Evolutionary conservation across 2,888 invertebrate species (phyloP).

Genomic region (Meganola albula): DNA sequence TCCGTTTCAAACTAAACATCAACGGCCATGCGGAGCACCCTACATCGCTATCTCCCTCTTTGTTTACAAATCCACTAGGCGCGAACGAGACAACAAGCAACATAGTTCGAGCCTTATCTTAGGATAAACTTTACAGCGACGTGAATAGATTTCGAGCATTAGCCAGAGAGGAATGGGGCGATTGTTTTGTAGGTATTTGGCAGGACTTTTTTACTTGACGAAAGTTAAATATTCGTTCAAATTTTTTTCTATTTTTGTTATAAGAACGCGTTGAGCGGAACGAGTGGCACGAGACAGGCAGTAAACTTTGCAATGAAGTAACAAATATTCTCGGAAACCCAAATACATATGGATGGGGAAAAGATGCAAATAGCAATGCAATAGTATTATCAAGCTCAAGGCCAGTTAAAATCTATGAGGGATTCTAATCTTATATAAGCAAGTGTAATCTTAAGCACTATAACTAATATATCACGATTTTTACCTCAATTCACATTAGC

Average conservation of each 20-base stretch:
- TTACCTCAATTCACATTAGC: constrained; percentile 43
- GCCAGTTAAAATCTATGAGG: constrained; percentile 15
- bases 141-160: constrained; percentile 67
- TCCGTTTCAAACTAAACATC: constrained; percentile 64
- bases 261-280: constrained; percentile 41
- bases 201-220: constrained; percentile 63
- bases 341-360: constrained; percentile 32
- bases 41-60: constrained; percentile 68
- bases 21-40: constrained; percentile 70
- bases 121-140: constrained; percentile 69
- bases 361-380: constrained; percentile 17
- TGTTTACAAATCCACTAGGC: constrained; percentile 36
- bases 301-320: constrained; percentile 39
- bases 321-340: constrained; percentile 46
- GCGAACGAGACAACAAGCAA: constrained; percentile 50
- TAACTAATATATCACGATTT: constrained; percentile 17
- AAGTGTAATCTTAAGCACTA: too few relatives aligned
- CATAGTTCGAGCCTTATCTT: constrained; percentile 61
- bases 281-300: constrained; percentile 35
- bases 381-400: constrained; percentile 35
- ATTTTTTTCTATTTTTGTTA: constrained; percentile 63
- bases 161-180: constrained; percentile 65
- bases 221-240: constrained; percentile 47
- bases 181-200: constrained; percentile 67
- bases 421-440: too few relatives aligned